Evolutionary conservation across 2,797 vertebrate genomes (phyloP), one percentile per base, ranked within the genome.

Genomic region (Aulostomus chinensis): DNA sequence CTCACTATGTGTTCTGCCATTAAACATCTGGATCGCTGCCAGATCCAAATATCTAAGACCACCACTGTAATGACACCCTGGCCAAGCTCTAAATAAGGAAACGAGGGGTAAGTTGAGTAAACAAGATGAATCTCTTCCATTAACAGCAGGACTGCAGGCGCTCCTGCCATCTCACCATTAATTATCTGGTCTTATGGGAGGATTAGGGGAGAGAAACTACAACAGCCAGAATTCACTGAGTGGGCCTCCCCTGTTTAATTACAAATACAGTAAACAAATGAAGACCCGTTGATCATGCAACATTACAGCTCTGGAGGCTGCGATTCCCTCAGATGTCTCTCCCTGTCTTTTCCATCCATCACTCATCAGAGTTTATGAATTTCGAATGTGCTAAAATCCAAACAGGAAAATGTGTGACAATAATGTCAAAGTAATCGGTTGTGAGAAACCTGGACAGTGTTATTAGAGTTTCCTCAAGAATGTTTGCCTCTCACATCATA

Each of bases 141-240:
- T 89, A 89, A 75, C 63, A 76, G 60, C 59, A 62, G 71, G 68
- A 56, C 71, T 58, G 53, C 31, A 24, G 60, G 67, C 65, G 73
- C 57, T 71, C 66, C 72, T 72, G 81, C 55, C 58, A 69, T 78
- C 73, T 68, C 35, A 33, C 61, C 86, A 87, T 89, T 89, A 89
- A 91, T 92, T 88, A 90, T 85, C 63, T 72, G 71, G 78, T 83
- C 72, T 84, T 84, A 76, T 63, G 74, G 70, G 78, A 87, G 78
- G 84, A 87, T 87, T 81, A 81, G 71, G 57, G 34, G 43, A 76
- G 41, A 65, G 55, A 64, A 75, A 76, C 39, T 12, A 50, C 70
- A 69, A 72, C 54, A 74, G 80, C 70, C 53, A 76, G 72, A 77
- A 67, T 73, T 40, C 38, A 63, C 61, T 51, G 49, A 70, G 66